phyloP scores from a whole-genome alignment of 2,797 vertebrate genomes.

The Brachyalestes nurse region DNA sequence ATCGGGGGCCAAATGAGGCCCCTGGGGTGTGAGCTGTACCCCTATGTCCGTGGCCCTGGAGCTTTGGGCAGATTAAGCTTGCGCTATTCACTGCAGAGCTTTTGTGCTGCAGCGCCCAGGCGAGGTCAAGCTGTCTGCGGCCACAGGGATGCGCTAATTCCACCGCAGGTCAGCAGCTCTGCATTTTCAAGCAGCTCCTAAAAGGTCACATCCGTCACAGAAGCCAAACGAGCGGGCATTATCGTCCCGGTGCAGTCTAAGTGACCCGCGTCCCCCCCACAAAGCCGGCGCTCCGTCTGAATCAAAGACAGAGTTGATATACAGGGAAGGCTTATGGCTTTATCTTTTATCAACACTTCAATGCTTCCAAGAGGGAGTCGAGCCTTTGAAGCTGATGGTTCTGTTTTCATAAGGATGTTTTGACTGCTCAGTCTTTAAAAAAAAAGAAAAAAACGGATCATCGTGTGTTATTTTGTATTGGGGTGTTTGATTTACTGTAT shows the following conservation, averaged over 20 bases:
- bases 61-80: constrained; percentile 81
- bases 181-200: constrained; percentile 67
- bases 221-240: constrained; percentile 41
- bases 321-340: constrained; percentile 53
- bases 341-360: constrained; percentile 50
- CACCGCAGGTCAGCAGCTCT: constrained; percentile 75
- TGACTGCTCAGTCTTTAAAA: constrained; percentile 40
- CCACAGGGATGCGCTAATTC: constrained; percentile 79
- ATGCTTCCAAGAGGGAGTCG: constrained; percentile 48
- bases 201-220: constrained; percentile 55
- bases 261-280: constrained; percentile 6
- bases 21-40: constrained; percentile 63
- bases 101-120: constrained; percentile 79
- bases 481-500: constrained; percentile 45
- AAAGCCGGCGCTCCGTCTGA: constrained; percentile 28
- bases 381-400: constrained; percentile 52
- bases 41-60: constrained; percentile 66
- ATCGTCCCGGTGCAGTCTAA: constrained; percentile 11
- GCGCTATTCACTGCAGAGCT: constrained; percentile 66
- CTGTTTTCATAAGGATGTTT: constrained; percentile 55
- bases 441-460: constrained; percentile 9
- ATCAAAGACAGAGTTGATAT: constrained; percentile 54
- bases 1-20: constrained; percentile 77
- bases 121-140: constrained; percentile 80
- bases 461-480: constrained; percentile 26